A percentile compares a stretch with the other conserved stretches of the same genome.
Evolutionary conservation across 1,140 invertebrate species (phyloP).

Genomic region (Micrasema minimum): DNA sequence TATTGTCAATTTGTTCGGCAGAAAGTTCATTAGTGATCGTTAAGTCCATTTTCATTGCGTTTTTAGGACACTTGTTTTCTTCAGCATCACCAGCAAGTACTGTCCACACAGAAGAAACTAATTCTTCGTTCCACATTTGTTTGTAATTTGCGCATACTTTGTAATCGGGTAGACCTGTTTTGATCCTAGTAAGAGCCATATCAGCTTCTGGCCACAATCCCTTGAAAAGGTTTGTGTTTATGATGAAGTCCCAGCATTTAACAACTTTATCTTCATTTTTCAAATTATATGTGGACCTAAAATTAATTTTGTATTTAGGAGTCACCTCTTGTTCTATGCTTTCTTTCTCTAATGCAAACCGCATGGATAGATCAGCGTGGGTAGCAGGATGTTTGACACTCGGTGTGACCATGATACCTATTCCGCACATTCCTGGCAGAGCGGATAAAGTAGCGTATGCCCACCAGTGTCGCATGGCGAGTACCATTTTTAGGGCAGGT

Average conservation of each 20-base stretch:
- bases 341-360: conserved; percentile 35
- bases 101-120: conserved; percentile 55
- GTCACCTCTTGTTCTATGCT: too few species aligned
- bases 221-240: conserved; percentile 50
- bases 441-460: conserved; percentile 21
- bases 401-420: conserved; percentile 26
- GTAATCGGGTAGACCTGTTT: conserved; percentile 57
- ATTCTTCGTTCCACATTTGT: conserved; percentile 56
- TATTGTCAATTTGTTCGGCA: conserved; percentile 11
- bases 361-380: conserved; percentile 52
- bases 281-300: conserved; percentile 38
- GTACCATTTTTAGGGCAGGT: conserved; percentile 15
- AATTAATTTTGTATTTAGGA: conserved; percentile 46
- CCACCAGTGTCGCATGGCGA: conserved; percentile 35
- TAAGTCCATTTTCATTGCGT: conserved; percentile 13
- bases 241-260: conserved; percentile 57
- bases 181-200: conserved; percentile 55
- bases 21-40: conserved; percentile 23
- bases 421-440: conserved; percentile 41
- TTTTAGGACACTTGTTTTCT: conserved; percentile 16
- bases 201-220: conserved; percentile 51
- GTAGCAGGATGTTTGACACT: conserved; percentile 40
- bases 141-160: conserved; percentile 59
- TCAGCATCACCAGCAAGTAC: conserved; percentile 13
- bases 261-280: conserved; percentile 54